Base-by-base conservation (phyloP, 1,140 invertebrate genomes). In the Solenopsis invicta region DNA sequence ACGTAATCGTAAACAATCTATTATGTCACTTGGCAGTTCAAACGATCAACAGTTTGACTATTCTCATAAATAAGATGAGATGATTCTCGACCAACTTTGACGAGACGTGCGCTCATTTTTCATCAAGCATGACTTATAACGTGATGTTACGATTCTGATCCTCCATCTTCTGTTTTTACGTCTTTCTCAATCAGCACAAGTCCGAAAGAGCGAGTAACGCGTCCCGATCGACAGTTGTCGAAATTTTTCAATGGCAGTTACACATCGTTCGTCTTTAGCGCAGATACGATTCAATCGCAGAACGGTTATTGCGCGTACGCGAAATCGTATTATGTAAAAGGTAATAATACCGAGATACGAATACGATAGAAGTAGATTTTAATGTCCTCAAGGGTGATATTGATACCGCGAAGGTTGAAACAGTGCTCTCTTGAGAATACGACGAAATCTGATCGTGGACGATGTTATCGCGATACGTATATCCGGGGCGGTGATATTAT, bases 391-490 rank as follows among this genome's bases (percentile, higher is more conserved):
- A 71, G 90, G 86, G 82, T 86, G 64, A 85, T 88, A 90, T 86
- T 84, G 81, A 90, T 90, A 86, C 13, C 41, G 81, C 81, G 50
- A 48, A 77, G 34, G 82, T 72, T 84, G 87, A 88, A 87, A 78
- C 37, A 90, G 61, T 52, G 82, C 77, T 54, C 87, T 90, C 87
- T 18, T 18, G 87, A 89, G 87, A 50, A 84, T 90, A 86, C 75
- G 50, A 69, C 21, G 78, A 87, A 91, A 89, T 89, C 90, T 80
- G 90, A 91, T 91, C 90, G 85, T 85, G 90, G 69, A 85, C 64
- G 89, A 90, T 91, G 90, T 91, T 90, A 91, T 90, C 87, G 54
- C 54, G 76, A 86, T 86, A 90, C 74, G 67, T 84, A 87, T 87
- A 77, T 91, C 48, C 62, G 34, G 48, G 41, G 21, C 71, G 66